Evolutionary conservation across 2,113 vertebrate genomes (phyloP).

Genomic region (Cercocebus atys): DNA sequence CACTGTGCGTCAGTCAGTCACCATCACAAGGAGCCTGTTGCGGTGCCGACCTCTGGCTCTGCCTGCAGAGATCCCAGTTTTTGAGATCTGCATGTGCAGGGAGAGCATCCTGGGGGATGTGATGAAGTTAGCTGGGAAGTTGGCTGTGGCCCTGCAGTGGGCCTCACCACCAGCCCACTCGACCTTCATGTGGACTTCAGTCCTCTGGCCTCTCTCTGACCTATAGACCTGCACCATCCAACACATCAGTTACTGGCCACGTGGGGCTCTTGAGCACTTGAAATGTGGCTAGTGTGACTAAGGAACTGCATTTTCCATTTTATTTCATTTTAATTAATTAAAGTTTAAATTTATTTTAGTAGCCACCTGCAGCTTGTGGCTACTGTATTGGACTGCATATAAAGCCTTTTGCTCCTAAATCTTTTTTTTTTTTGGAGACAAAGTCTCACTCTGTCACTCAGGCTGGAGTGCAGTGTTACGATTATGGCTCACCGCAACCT

Average conservation of each 20-base stretch:
- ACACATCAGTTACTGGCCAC: background rate
- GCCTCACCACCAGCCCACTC: background rate
- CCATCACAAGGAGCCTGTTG: too few species aligned
- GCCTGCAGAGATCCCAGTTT: background rate
- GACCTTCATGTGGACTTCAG: background rate
- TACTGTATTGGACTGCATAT: too few species aligned
- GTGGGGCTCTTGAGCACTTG: background rate
- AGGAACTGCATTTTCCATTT: background rate
- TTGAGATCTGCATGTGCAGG: accelerated
- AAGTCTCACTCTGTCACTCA: too few species aligned
- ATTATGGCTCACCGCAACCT: too few species aligned
- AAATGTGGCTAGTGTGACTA: background rate
- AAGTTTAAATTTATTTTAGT: background rate
- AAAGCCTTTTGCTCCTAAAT: background rate
- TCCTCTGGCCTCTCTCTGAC: background rate
- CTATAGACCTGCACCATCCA: background rate
- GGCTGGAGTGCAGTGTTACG: too few species aligned
- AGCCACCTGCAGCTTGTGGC: background rate
- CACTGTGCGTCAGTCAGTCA: background rate
- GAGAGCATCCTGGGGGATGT: accelerated
- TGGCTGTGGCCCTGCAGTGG: background rate
- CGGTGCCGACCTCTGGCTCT: too few species aligned
- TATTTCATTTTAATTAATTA: background rate
- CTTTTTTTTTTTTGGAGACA: background rate
- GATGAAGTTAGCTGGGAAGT: background rate